A percentile compares a stretch with the other conserved stretches of the same genome.
phyloP scores from a whole-genome alignment of 2,888 invertebrate genomes.

The Electrophaes corylata region DNA sequence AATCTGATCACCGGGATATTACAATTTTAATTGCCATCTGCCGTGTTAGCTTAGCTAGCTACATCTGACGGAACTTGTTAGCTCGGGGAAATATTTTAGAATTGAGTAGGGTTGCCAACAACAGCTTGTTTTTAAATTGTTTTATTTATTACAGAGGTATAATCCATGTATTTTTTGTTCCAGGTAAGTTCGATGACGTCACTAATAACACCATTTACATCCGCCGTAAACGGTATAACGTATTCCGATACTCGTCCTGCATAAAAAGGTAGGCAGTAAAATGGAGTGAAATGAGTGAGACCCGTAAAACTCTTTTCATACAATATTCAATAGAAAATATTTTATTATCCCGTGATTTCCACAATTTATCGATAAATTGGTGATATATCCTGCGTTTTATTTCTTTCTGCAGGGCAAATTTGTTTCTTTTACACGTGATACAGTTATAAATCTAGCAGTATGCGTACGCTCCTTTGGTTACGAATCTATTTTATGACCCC shows the following conservation, averaged over 20 bases:
- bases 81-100: conserved; percentile 3
- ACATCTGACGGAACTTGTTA: conserved; percentile 26
- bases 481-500: conserved; percentile 82
- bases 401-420: conserved; percentile 77
- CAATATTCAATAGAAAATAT: conserved; percentile 83
- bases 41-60: conserved; percentile 34
- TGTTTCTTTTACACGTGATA: conserved; percentile 80
- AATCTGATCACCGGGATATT: conserved; percentile 67
- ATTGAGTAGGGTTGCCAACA: neutral
- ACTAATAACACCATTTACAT: conserved; percentile 53
- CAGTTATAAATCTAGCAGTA: conserved; percentile 78
- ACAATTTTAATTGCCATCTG: conserved; percentile 58
- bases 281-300: conserved; percentile 76
- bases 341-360: conserved; percentile 82
- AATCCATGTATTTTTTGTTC: conserved; percentile 43
- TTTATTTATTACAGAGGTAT: conserved; percentile 15
- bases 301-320: conserved; percentile 80
- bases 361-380: conserved; percentile 81
- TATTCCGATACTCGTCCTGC: conserved; percentile 63
- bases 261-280: conserved; percentile 78
- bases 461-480: conserved; percentile 79
- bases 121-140: neutral
- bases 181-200: conserved; percentile 63
- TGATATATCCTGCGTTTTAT: conserved; percentile 79
- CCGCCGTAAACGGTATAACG: conserved; percentile 51